Base-by-base conservation (phyloP, 2,113 vertebrate genomes). In the Lonchura striata region DNA sequence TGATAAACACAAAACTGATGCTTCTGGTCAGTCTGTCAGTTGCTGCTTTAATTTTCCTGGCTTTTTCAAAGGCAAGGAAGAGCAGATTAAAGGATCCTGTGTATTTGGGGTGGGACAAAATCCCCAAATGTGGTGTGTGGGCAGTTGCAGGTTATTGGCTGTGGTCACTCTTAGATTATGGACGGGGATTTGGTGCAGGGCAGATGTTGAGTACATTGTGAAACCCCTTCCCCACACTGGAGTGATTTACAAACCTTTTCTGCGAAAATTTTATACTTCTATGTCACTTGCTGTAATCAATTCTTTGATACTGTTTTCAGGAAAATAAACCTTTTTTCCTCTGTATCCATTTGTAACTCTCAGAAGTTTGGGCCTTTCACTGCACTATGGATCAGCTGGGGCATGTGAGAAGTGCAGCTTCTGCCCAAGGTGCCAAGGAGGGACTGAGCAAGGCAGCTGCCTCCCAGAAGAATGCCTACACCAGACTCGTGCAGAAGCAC, bases 401-500 rank as follows among this genome's bases (percentile, higher is more conserved):
- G 28, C 52, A 88, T 14, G 53, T 35, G 37, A 98, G 97, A 86
- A 97, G 86, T 60, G 10, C 91, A 52, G 9, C 86, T 42, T 88
- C 93, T 84, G 18, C 60, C 53, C 97, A 96, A 20, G 96, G 97
- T 69, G n/a, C 86, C 25, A 98, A 90, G 84, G 97, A 97, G 63
- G 95, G 88, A 10, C 54, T 81, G 31, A 96, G 92, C 87, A 98
- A 92, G 76, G 78, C 93, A 0, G 19, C 56, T 23, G 21, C 88
- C n/a, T 97, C 97, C 15, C 98, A 98, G 93, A 99, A 99, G 96
- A 98, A 99, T 2, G 98, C 98, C 13, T 99, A 99, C 1, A 96
- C 98, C 21, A 96, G 98, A 83, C 98, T 99, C 3, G 97, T 99
- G 71, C 98, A 98, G 13, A 98, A 98, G 90, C 99, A 99, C 92